Evolutionary conservation across 1,140 invertebrate genomes (phyloP).

Genomic region (Colletes latitarsis): DNA sequence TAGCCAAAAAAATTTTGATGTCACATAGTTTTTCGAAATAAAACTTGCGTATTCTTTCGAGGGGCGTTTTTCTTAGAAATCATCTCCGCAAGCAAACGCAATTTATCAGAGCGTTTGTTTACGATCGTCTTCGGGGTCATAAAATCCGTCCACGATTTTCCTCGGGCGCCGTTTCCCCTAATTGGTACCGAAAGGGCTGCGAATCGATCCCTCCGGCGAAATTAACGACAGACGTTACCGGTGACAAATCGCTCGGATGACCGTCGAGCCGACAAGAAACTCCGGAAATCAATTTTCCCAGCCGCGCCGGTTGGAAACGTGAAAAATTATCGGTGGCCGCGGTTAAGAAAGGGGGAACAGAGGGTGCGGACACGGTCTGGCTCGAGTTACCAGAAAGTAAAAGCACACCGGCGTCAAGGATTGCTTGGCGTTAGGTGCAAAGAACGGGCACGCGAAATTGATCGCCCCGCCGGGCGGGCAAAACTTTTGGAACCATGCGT

Average conservation of each 20-base stretch:
- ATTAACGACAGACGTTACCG: constrained; percentile 22
- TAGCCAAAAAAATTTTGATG: too few relatives aligned
- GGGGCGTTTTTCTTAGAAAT: too few relatives aligned
- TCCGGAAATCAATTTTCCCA: constrained; percentile 49
- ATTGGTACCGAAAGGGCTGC: not conserved
- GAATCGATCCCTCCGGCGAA: constrained; percentile 11
- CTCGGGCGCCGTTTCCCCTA: not conserved
- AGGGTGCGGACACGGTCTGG: constrained; percentile 10
- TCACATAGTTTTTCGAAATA: too few relatives aligned
- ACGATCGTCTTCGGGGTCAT: too few relatives aligned
- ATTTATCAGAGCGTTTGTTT: too few relatives aligned
- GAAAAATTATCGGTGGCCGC: constrained; percentile 55
- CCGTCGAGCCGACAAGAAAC: constrained; percentile 26
- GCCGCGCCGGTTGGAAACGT: not conserved
- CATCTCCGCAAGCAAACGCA: too few relatives aligned
- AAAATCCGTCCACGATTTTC: not conserved
- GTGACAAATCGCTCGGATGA: constrained; percentile 37
- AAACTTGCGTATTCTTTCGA: too few relatives aligned
- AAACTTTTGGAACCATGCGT: constrained; percentile 73
- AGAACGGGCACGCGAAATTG: constrained; percentile 66
- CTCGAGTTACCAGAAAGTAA: constrained; percentile 12
- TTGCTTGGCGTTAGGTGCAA: constrained; percentile 3
- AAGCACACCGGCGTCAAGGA: not conserved
- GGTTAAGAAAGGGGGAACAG: constrained; percentile 12
- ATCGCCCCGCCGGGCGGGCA: constrained; percentile 62